Evolutionary conservation across 1,140 invertebrate species (phyloP).

Genomic region (Chironomus striatipennis): DNA sequence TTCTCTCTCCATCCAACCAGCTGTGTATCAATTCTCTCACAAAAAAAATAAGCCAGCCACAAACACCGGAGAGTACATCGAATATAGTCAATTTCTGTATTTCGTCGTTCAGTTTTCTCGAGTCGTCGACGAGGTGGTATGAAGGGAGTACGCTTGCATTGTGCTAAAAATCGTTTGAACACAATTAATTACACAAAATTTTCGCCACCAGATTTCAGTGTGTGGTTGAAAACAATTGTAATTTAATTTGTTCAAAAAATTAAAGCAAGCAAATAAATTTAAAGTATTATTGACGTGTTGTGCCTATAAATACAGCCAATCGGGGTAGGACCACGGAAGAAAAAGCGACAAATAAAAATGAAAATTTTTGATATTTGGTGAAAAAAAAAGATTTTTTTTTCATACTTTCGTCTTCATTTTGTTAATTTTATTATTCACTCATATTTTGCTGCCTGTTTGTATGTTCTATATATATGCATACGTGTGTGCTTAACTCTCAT

Average conservation of each 20-base stretch:
- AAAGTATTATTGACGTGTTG: neutral
- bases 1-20: neutral
- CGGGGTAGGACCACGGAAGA: neutral
- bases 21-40: neutral
- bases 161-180: neutral
- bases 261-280: no score
- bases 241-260: no score
- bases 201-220: neutral
- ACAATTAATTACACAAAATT: neutral
- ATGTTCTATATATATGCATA: neutral
- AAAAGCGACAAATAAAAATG: neutral
- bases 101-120: constrained; percentile 3
- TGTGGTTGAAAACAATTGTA: neutral
- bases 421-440: neutral
- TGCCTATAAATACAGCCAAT: neutral
- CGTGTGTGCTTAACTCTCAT: neutral
- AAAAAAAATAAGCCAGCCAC: neutral
- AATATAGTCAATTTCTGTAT: neutral
- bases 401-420: neutral
- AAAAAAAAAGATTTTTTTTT: constrained; percentile 11
- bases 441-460: neutral
- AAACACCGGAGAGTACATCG: neutral
- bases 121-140: neutral
- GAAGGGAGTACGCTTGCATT: neutral
- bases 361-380: constrained; percentile 20